A percentile compares a stretch with the other conserved stretches of the same genome.
phyloP scores from a whole-genome alignment of 2,113 vertebrate species.

The Odobenus rosmarus region DNA sequence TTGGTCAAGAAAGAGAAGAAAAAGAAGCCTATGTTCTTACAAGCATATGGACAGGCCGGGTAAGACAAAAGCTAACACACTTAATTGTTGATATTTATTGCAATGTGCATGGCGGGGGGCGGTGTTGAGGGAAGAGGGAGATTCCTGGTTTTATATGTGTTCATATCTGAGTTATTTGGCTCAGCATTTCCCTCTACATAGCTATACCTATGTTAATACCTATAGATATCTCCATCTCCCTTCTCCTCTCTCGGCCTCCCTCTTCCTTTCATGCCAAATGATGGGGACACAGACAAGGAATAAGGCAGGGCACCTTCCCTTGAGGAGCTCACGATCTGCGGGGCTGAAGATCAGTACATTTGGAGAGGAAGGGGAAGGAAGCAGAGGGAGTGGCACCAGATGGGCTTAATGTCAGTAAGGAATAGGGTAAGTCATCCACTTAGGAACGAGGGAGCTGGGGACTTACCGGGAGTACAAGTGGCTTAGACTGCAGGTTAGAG shows the following conservation, averaged over 20 bases:
- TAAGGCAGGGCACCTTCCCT: not conserved
- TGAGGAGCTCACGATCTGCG: constrained; percentile 25
- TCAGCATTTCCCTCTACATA: not conserved
- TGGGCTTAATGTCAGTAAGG: not conserved
- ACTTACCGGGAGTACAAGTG: not conserved
- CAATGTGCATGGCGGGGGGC: too few species aligned
- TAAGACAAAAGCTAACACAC: not conserved
- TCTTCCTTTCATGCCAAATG: not conserved
- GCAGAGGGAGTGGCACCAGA: not conserved
- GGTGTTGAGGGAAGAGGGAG: not conserved
- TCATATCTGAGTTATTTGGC: not conserved
- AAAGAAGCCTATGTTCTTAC: not conserved
- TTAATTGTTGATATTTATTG: constrained; percentile 26
- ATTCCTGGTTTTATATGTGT: not conserved
- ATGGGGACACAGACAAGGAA: not conserved
- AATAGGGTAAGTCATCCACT: not conserved
- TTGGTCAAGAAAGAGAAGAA: not conserved
- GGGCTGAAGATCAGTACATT: not conserved
- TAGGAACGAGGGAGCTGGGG: not conserved
- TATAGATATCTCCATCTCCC: not conserved
- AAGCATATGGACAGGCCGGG: not conserved
- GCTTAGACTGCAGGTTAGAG: not conserved
- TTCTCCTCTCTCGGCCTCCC: not conserved
- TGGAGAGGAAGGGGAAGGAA: not conserved
- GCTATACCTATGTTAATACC: not conserved